Evolutionary conservation across 2,888 invertebrate genomes (phyloP).

Genomic region (Pogonocherus hispidulus): DNA sequence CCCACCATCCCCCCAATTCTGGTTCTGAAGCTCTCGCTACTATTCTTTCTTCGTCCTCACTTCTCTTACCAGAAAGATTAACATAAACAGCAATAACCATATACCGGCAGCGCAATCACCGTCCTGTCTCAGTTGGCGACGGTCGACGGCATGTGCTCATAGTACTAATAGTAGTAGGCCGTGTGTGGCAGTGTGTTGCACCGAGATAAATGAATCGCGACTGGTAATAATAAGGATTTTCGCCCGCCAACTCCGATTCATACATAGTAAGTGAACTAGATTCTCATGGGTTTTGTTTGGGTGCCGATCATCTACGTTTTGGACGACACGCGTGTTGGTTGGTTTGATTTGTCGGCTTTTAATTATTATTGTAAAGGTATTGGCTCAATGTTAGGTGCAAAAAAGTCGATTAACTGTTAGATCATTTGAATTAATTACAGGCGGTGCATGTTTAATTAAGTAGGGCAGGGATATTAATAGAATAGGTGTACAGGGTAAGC

Average conservation of each 20-base stretch:
- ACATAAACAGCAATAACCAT: constrained; percentile 13
- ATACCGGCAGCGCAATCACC: not conserved
- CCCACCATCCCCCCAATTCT: not conserved
- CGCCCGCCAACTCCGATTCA: constrained; percentile 14
- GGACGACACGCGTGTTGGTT: not conserved
- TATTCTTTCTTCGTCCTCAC: not conserved
- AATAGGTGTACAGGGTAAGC: not conserved
- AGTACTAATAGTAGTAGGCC: constrained; percentile 22
- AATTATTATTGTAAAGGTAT: not conserved
- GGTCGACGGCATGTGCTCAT: constrained; percentile 22
- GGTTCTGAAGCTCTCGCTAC: not conserved
- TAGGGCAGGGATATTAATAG: not conserved
- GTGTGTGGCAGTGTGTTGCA: constrained; percentile 3
- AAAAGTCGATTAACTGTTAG: not conserved
- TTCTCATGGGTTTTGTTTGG: not conserved
- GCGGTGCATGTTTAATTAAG: not conserved
- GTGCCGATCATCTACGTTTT: not conserved
- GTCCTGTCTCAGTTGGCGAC: constrained; percentile 10
- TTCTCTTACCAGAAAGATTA: not conserved
- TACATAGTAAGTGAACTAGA: constrained; percentile 7
- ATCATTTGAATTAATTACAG: not conserved
- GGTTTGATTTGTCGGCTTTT: not conserved
- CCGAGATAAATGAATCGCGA: constrained; percentile 12
- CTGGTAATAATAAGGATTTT: constrained; percentile 18
- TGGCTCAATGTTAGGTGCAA: not conserved